Evolutionary conservation across 2,113 vertebrate genomes (phyloP), one percentile per base, ranked within the genome.

Genomic region (Nesoenas mayeri): DNA sequence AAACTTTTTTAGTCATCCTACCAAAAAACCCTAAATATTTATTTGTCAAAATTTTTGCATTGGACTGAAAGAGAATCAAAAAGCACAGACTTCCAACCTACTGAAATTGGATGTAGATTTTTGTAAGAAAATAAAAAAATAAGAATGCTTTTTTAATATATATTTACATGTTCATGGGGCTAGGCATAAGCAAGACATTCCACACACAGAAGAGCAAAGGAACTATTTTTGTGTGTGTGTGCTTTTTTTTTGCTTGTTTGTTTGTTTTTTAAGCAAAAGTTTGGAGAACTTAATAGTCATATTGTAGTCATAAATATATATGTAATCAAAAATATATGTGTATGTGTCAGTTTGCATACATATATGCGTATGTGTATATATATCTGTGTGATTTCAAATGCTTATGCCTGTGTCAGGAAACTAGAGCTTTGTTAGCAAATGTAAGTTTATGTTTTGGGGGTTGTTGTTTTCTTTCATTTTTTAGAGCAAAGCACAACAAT

Each of bases 111-210:
- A 53, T 29, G 11, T 13, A 77, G 38, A 15, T 50, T 48, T n/a
- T 57, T 58, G 6, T 44, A 73, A 60, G 24, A 87, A 88, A 50
- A 54, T 1, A 0, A 75, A 79, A 85, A 82, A 26, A 40, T 7
- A 62, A 17, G 9, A 50, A 34, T 24, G 0, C 0, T 31, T 53
- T 56, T 40, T 1, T 1, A 66, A 40, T 18, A 47, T 5, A 71
- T 62, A 71, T 47, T 77, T 15, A 20, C 36, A 26, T 26, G 7
- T 62, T 3, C 11, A 15, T 0, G 1, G n/a, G 9, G 15, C 9
- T 80, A 40, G 11, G 15, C 28, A 58, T 28, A 32, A n/a, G 3
- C 15, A 48, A 15, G 12, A 12, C 7, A 2, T 67, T 80, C 2
- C 18, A 24, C 10, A 24, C 15, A 47, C 2, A 73, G 5, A 8